Conservation (phyloP, 2,113 vertebrate species). For the Mus spicilegus region DNA sequence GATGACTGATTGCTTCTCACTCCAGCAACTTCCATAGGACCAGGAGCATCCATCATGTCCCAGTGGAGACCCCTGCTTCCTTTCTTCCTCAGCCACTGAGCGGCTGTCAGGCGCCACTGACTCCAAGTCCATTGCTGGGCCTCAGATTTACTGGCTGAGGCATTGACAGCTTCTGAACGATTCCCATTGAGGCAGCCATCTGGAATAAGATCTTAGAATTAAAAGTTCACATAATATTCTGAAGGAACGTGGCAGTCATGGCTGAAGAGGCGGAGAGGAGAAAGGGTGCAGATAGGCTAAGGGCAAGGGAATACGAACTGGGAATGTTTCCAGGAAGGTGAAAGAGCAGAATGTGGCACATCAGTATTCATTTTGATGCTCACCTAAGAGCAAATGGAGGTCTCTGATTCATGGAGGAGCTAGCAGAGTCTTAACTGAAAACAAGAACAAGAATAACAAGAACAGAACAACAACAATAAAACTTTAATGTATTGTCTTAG, state of each 20-base stretch:
- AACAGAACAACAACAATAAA: not conserved
- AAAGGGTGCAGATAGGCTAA: not conserved
- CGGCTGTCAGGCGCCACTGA: not conserved
- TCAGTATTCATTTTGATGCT: not conserved
- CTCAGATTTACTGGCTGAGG: slow-evolving; percentile 35
- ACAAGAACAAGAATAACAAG: not conserved
- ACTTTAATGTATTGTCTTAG: not conserved
- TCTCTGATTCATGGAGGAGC: not conserved
- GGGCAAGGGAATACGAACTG: not conserved
- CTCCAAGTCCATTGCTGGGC: not conserved
- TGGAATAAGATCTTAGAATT: slow-evolving; percentile 41
- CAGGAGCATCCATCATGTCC: not conserved
- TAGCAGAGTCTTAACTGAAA: not conserved
- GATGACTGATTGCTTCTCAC: slow-evolving; percentile 28
- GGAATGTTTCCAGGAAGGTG: not conserved
- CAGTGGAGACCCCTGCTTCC: not conserved
- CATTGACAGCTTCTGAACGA: not conserved
- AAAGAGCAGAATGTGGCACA: not conserved
- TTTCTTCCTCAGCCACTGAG: not conserved
- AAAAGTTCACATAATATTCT: not conserved
- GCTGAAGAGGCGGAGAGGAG: not conserved
- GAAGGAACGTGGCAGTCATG: not conserved
- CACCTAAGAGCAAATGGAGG: not conserved
- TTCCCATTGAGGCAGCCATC: not conserved
- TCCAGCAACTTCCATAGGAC: not conserved